Evolutionary conservation across 2,113 vertebrate species (phyloP).

Genomic region (Podiceps cristatus): DNA sequence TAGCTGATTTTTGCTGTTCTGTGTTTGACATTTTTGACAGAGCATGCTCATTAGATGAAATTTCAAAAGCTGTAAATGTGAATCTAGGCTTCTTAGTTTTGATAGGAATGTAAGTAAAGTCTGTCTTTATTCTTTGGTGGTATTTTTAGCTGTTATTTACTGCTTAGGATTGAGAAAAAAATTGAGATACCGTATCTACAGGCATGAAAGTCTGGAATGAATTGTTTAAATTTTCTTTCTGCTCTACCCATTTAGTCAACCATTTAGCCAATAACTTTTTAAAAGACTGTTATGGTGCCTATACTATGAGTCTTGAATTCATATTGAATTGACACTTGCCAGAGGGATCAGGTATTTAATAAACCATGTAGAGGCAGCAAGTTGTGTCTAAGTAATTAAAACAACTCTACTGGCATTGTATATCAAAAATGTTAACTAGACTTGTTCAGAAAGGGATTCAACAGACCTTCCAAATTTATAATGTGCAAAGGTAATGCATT

Average conservation of each 20-base stretch:
- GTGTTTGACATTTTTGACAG: neutral
- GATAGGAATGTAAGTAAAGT: neutral
- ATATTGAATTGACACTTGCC: neutral
- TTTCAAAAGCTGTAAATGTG: neutral
- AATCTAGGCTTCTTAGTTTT: neutral
- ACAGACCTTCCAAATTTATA: neutral
- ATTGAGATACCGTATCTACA: neutral
- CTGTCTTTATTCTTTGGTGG: neutral
- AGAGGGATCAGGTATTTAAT: neutral
- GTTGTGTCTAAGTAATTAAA: neutral
- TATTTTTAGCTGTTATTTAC: neutral
- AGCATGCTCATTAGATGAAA: neutral
- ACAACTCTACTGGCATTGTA: neutral
- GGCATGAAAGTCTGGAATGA: neutral
- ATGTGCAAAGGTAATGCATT: neutral
- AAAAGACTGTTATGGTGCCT: neutral
- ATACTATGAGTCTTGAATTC: neutral
- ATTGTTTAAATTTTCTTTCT: neutral
- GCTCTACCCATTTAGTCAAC: neutral
- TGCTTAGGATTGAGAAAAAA: neutral
- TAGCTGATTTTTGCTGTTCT: neutral
- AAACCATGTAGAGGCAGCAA: neutral
- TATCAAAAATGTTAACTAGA: neutral
- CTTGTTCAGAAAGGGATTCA: neutral
- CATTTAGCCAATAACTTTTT: neutral